Evolutionary conservation across 2,113 vertebrate genomes (phyloP).

Genomic region (Tympanuchus pallidicinctus): DNA sequence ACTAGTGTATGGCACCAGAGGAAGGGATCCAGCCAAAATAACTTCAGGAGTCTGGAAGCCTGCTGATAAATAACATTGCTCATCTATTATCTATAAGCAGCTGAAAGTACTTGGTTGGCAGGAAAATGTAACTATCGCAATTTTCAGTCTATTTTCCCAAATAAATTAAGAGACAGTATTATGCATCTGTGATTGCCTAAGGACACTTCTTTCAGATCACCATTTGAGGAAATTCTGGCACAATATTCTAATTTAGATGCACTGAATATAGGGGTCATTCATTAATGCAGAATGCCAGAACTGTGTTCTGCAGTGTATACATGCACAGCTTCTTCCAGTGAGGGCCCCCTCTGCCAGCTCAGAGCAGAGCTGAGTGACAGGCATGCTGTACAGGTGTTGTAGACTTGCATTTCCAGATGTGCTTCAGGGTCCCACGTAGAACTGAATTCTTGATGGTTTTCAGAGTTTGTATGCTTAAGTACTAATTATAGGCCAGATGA

Average conservation of each 20-base stretch:
- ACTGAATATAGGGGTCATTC: not conserved
- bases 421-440: not conserved
- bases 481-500: not conserved
- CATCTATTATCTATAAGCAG: not conserved
- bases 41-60: not conserved
- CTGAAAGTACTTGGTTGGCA: not conserved
- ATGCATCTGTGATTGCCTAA: conserved; percentile 1
- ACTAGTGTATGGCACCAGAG: not conserved
- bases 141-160: conserved; percentile 5
- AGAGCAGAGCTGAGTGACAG: not conserved
- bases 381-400: not conserved
- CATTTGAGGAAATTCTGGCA: conserved; percentile 11
- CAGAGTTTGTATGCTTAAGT: not conserved
- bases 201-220: not conserved
- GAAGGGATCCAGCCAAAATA: not conserved
- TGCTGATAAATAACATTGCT: not conserved
- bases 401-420: not conserved
- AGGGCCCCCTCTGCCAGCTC: not conserved
- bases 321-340: not conserved
- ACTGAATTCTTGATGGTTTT: not conserved
- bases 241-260: not conserved
- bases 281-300: not conserved
- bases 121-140: not conserved
- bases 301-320: rapidly evolving
- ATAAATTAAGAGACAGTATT: not conserved